Evolutionary conservation across 35 echinoderm and acorn worm genomes (phyloP).

Genomic region (Heliocidaris tuberculata): DNA sequence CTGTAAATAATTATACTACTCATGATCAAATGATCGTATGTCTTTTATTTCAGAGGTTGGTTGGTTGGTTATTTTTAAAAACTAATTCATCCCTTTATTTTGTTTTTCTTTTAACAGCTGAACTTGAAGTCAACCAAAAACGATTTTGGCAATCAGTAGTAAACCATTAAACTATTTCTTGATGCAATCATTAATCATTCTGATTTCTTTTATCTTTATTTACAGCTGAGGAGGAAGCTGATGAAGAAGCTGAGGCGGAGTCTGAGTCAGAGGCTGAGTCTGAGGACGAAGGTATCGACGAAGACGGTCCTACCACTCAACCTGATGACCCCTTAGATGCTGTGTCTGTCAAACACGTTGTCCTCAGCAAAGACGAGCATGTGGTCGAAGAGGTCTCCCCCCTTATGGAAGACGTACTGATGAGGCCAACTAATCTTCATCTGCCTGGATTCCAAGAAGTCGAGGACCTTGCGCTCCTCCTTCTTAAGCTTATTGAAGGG

Average conservation of each 20-base stretch:
- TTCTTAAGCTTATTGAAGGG: constrained; percentile 43
- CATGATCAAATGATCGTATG: too few relatives aligned
- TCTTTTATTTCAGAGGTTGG: too few relatives aligned
- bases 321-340: constrained; percentile 30
- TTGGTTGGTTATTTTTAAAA: too few relatives aligned
- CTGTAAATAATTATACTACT: too few relatives aligned
- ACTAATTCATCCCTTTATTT: background rate
- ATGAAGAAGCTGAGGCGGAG: constrained; percentile 17
- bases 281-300: constrained; percentile 34
- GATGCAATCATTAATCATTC: background rate
- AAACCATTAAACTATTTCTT: background rate
- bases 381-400: constrained; percentile 49
- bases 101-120: background rate
- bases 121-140: background rate
- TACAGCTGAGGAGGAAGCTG: too few relatives aligned
- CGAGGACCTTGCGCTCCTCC: constrained; percentile 51
- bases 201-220: background rate
- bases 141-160: background rate
- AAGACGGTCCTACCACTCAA: constrained; percentile 22
- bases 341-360: constrained; percentile 7
- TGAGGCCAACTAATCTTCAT: constrained; percentile 34
- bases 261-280: constrained; percentile 25
- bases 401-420: constrained; percentile 58
- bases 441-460: constrained; percentile 58
- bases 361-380: constrained; percentile 49